These are phyloP conservation scores for Chauna torquata DNA, from an alignment of 2,113 vertebrate species.

Conservation along the genomic window DNA sequence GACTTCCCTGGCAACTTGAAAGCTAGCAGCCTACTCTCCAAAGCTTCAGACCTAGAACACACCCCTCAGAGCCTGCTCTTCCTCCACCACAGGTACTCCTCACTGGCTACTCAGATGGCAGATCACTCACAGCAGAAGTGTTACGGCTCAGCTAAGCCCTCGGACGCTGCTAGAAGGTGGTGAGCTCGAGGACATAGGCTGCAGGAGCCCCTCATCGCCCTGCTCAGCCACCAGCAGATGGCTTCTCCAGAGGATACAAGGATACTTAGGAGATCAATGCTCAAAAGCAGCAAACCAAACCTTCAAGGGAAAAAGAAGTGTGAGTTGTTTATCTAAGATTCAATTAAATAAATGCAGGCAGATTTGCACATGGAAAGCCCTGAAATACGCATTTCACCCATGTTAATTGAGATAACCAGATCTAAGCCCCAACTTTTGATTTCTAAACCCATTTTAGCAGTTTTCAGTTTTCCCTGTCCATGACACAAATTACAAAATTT, in stretches of 20 bases:
- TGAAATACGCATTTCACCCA: background rate
- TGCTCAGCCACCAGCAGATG: background rate
- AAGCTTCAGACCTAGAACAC: background rate
- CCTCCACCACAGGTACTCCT: background rate
- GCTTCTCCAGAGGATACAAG: background rate
- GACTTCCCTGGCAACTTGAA: background rate
- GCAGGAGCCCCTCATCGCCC: background rate
- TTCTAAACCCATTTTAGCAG: background rate
- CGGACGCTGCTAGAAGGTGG: background rate
- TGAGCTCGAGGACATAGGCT: background rate
- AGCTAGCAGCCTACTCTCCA: background rate
- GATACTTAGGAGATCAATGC: background rate
- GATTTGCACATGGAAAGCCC: background rate
- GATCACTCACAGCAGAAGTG: background rate
- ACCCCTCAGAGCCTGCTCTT: background rate
- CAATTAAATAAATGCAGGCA: background rate
- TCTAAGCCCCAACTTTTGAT: background rate
- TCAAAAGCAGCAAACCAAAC: background rate
- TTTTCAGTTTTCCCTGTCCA: background rate
- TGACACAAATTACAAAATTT: background rate
- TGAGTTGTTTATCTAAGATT: background rate
- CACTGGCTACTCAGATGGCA: background rate
- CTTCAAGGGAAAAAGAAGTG: background rate
- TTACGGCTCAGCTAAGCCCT: background rate
- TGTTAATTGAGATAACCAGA: background rate